A percentile compares a stretch with the other conserved stretches of the same genome.
phyloP scores from a whole-genome alignment of 1,140 invertebrate genomes.

The Monomorium pharaonis region DNA sequence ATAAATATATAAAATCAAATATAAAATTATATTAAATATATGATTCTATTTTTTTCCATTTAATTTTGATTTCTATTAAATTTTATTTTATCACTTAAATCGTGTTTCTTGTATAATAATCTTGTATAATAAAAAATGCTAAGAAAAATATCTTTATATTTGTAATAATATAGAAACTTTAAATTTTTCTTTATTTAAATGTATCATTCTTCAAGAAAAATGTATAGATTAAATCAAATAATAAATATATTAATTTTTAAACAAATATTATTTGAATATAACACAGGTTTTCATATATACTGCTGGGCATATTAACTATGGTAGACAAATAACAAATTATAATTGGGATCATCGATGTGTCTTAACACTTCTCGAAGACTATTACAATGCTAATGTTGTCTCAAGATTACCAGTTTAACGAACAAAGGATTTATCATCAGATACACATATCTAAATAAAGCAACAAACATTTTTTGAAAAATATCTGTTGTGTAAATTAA shows the following conservation, averaged over 20 bases:
- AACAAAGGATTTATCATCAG: slow-evolving; percentile 87
- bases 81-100: slow-evolving; percentile 1
- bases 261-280: neutral
- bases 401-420: slow-evolving; percentile 88
- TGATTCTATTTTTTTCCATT: neutral
- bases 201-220: neutral
- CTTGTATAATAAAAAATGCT: neutral
- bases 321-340: slow-evolving; percentile 94
- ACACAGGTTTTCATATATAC: slow-evolving; percentile 87
- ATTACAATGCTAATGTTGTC: slow-evolving; percentile 88
- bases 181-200: neutral
- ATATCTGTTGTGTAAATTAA: neutral
- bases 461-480: neutral
- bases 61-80: neutral
- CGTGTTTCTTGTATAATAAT: neutral
- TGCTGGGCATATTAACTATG: slow-evolving; percentile 94
- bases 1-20: neutral
- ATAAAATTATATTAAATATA: neutral
- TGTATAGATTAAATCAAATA: neutral
- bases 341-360: slow-evolving; percentile 93
- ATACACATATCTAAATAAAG: slow-evolving; percentile 75
- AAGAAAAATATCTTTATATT: neutral
- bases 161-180: neutral
- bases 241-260: neutral
- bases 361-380: slow-evolving; percentile 89